phyloP scores from a whole-genome alignment of 2,113 vertebrate species.

The Cervus canadensis region DNA sequence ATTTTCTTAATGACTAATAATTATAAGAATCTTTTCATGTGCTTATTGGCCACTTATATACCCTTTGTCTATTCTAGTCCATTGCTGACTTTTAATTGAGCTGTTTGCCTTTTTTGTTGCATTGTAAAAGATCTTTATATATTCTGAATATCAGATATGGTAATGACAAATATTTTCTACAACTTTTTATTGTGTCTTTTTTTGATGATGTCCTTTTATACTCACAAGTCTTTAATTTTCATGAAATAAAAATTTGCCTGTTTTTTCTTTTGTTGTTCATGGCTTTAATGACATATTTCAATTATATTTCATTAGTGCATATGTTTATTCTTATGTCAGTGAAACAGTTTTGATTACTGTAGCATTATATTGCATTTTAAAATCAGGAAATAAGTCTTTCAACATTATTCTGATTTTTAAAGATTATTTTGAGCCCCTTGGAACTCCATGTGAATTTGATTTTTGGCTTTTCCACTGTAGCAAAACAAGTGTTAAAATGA shows the following conservation, averaged over 20 bases:
- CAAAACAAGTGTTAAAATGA: neutral
- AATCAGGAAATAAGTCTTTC: neutral
- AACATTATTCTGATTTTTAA: neutral
- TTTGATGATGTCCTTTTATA: neutral
- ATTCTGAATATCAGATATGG: neutral
- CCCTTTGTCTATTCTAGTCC: neutral
- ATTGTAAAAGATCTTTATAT: neutral
- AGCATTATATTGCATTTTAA: neutral
- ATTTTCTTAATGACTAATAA: neutral
- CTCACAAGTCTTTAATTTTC: neutral
- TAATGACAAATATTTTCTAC: neutral
- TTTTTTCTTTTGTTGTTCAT: neutral
- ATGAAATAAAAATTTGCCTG: neutral
- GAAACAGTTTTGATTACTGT: neutral
- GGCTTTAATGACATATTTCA: neutral
- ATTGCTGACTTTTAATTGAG: neutral
- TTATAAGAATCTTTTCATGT: neutral
- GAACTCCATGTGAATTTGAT: neutral
- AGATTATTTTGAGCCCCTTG: neutral
- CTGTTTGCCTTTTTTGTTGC: neutral
- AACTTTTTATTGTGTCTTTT: neutral
- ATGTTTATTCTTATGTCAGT: neutral
- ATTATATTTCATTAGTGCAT: neutral
- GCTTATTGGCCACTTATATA: neutral
- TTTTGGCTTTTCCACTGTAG: neutral